These are phyloP conservation scores for Dione vanillae DNA, from an alignment of 2,888 invertebrate species.

Conservation along the genomic window DNA sequence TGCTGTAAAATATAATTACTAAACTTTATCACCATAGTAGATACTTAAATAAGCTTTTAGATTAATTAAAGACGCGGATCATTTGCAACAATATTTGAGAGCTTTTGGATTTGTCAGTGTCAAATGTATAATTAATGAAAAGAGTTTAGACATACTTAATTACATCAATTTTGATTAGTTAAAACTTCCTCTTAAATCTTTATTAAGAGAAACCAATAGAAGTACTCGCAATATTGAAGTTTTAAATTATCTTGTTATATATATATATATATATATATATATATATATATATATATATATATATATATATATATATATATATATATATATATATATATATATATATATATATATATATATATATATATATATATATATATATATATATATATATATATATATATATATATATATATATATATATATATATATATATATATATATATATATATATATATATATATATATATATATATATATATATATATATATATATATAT, in stretches of 20 bases:
- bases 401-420: too few species aligned
- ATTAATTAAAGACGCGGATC: slow-evolving; percentile 25
- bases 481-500: too few species aligned
- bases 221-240: not conserved
- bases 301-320: too few species aligned
- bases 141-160: slow-evolving; percentile 44
- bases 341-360: too few species aligned
- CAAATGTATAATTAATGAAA: slow-evolving; percentile 41
- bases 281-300: too few species aligned
- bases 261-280: too few species aligned
- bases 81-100: slow-evolving; percentile 34
- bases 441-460: too few species aligned
- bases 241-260: not conserved
- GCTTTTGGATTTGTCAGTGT: slow-evolving; percentile 38
- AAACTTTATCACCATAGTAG: not conserved
- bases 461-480: too few species aligned
- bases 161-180: slow-evolving; percentile 38
- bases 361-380: too few species aligned
- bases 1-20: not conserved
- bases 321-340: too few species aligned
- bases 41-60: slow-evolving; percentile 20
- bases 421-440: too few species aligned
- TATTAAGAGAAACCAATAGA: slow-evolving; percentile 15
- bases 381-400: too few species aligned
- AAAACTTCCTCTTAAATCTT: slow-evolving; percentile 6